A percentile compares a stretch with the other conserved stretches of the same genome.
phyloP scores from a whole-genome alignment of 2,888 invertebrate genomes.

The Bombylius discolor region DNA sequence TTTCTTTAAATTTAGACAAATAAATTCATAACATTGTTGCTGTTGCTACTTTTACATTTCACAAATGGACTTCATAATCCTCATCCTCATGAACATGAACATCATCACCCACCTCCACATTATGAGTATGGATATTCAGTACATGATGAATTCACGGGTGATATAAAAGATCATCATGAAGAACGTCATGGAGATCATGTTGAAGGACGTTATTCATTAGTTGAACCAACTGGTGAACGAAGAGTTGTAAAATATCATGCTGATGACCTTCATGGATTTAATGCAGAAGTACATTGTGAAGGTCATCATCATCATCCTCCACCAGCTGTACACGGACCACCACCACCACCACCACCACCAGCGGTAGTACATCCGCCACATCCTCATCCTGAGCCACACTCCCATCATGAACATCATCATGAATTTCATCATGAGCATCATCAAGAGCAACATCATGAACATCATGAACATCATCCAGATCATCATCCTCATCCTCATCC shows the following conservation, averaged over 20 bases:
- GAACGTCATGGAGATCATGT: conserved; percentile 40
- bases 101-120: conserved; percentile 34
- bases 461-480: not conserved
- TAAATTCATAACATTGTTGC: too few species aligned
- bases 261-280: conserved; percentile 41
- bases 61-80: not conserved
- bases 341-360: not conserved
- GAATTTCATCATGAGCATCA: not conserved
- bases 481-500: not conserved
- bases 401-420: not conserved
- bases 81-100: conserved; percentile 15
- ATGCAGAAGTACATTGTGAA: conserved; percentile 40
- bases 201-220: conserved; percentile 39
- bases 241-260: conserved; percentile 42
- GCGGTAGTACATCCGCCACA: not conserved
- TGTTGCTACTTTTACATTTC: too few species aligned
- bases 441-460: not conserved
- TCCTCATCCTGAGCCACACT: not conserved
- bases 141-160: conserved; percentile 40
- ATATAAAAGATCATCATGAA: conserved; percentile 41
- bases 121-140: conserved; percentile 40
- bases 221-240: conserved; percentile 41
- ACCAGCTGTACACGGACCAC: not conserved
- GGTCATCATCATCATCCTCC: not conserved
- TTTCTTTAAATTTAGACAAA: too few species aligned